Evolutionary conservation across 2,113 vertebrate genomes (phyloP).

Genomic region (Dissostichus mawsoni): DNA sequence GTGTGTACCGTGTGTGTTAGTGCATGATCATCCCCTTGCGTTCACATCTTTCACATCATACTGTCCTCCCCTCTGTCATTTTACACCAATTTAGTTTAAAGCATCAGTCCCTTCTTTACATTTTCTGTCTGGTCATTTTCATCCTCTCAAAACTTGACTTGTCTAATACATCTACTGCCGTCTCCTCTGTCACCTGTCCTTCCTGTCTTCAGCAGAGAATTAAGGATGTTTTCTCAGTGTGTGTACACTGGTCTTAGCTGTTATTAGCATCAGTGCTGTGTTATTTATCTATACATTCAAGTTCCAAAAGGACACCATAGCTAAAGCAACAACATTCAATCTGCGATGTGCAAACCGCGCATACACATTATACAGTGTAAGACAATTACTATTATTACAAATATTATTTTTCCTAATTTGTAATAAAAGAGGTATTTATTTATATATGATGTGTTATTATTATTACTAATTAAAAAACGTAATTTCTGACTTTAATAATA

Average conservation of each 20-base stretch:
- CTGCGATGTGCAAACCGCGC: conserved; percentile 17
- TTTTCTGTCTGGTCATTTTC: background rate
- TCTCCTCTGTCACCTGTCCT: background rate
- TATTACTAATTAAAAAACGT: background rate
- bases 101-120: background rate
- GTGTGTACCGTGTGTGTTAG: background rate
- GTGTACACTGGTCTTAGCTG: conserved; percentile 42
- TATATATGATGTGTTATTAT: background rate
- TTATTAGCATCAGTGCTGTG: conserved; percentile 34
- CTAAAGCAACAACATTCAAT: conserved; percentile 29
- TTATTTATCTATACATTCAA: conserved; percentile 27
- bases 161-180: too few species aligned
- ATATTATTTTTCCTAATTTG: too few species aligned
- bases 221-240: conserved; percentile 20
- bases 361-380: background rate
- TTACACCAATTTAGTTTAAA: background rate
- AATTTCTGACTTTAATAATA: background rate
- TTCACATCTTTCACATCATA: background rate
- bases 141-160: background rate
- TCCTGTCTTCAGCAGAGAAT: background rate
- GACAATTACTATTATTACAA: too few species aligned
- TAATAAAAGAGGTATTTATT: too few species aligned
- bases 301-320: conserved; percentile 19
- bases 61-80: background rate
- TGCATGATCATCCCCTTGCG: background rate